phyloP scores from a whole-genome alignment of 2,797 vertebrate genomes.

The Acanthopagrus latus region DNA sequence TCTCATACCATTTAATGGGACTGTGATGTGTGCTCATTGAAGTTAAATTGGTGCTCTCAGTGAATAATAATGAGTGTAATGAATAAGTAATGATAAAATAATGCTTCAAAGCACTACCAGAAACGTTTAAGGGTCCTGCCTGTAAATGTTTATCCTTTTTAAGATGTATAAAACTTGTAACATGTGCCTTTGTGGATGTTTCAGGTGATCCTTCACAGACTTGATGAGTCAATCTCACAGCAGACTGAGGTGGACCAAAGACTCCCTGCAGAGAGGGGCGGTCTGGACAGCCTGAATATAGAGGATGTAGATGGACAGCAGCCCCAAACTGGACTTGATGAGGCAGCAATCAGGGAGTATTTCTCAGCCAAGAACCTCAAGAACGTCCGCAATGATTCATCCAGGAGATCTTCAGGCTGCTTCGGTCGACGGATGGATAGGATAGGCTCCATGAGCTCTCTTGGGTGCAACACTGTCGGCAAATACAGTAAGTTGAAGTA shows the following conservation, averaged over 20 bases:
- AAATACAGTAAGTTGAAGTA: conserved; percentile 77
- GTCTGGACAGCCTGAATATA: conserved; percentile 14
- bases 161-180: not conserved
- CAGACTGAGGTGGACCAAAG: conserved; percentile 39
- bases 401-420: conserved; percentile 83
- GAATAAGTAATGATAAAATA: not conserved
- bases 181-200: conserved; percentile 21
- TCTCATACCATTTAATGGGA: not conserved
- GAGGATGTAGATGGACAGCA: conserved; percentile 47
- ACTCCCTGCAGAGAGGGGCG: conserved; percentile 9
- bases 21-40: not conserved
- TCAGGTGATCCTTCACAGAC: conserved; percentile 79
- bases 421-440: conserved; percentile 91
- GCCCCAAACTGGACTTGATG: conserved; percentile 39
- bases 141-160: conserved; percentile 5
- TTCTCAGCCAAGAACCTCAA: conserved; percentile 80
- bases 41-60: not conserved
- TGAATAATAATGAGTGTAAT: not conserved
- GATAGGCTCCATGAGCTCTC: conserved; percentile 89
- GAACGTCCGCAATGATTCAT: conserved; percentile 73
- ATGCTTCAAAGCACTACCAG: not conserved
- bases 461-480: conserved; percentile 86
- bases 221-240: conserved; percentile 74
- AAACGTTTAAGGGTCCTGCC: not conserved
- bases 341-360: conserved; percentile 65